These are phyloP conservation scores for Mechanitis messenoides DNA, from an alignment of 2,888 invertebrate species.

Conservation along the genomic window DNA sequence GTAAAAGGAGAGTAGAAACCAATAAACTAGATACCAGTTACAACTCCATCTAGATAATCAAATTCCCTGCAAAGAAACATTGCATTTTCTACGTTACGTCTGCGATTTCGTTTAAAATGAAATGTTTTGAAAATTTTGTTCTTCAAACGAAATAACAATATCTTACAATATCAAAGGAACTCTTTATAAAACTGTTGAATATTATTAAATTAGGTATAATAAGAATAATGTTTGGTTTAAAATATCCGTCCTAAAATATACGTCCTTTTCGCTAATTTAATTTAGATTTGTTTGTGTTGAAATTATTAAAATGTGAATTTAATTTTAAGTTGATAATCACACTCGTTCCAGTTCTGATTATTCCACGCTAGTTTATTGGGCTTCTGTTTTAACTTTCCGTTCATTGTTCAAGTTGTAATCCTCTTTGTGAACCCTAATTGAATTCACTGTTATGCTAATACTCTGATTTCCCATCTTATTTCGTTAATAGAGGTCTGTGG, in stretches of 20 bases:
- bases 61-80: too few relatives aligned
- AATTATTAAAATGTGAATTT: constrained; percentile 45
- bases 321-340: constrained; percentile 59
- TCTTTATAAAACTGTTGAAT: too few relatives aligned
- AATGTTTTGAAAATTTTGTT: too few relatives aligned
- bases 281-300: constrained; percentile 14
- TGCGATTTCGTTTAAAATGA: too few relatives aligned
- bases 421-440: constrained; percentile 76
- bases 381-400: constrained; percentile 67
- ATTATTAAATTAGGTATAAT: too few relatives aligned
- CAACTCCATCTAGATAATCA: too few relatives aligned
- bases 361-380: constrained; percentile 68
- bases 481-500: constrained; percentile 75
- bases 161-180: too few relatives aligned
- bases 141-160: too few relatives aligned
- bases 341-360: constrained; percentile 71
- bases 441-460: constrained; percentile 77
- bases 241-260: too few relatives aligned
- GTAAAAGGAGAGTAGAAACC: constrained; percentile 5
- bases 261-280: constrained; percentile 2
- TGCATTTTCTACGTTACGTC: too few relatives aligned
- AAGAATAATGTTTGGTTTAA: too few relatives aligned
- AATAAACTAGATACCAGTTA: constrained; percentile 41
- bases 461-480: constrained; percentile 77
- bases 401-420: constrained; percentile 77